These are phyloP conservation scores for Cydia amplana DNA, from an alignment of 1,140 invertebrate genomes.

Conservation along the genomic window DNA sequence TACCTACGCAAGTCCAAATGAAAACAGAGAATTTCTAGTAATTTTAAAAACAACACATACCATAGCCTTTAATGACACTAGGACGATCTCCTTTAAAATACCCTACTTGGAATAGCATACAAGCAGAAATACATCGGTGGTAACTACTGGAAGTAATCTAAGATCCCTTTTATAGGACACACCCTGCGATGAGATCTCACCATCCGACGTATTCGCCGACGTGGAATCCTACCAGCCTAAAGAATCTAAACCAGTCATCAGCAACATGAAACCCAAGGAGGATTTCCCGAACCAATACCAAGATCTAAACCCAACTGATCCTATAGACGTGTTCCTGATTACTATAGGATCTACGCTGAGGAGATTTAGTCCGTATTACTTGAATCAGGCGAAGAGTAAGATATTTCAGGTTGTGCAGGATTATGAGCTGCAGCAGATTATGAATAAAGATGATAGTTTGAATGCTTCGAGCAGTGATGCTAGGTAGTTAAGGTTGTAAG, in stretches of 20 bases:
- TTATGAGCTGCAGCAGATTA: slow-evolving; percentile 68
- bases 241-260: slow-evolving; percentile 52
- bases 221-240: slow-evolving; percentile 42
- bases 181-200: background rate
- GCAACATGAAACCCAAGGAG: slow-evolving; percentile 38
- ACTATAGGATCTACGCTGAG: slow-evolving; percentile 64
- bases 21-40: too few species aligned
- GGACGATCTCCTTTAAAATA: too few species aligned
- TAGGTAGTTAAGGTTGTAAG: background rate
- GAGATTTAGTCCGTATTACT: slow-evolving; percentile 65
- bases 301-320: slow-evolving; percentile 60
- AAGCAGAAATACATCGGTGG: too few species aligned
- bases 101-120: too few species aligned
- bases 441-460: slow-evolving; percentile 54
- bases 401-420: slow-evolving; percentile 72
- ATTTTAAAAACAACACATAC: too few species aligned
- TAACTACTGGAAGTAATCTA: too few species aligned
- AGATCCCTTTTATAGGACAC: background rate
- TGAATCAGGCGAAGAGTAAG: slow-evolving; percentile 72
- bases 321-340: slow-evolving; percentile 63
- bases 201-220: slow-evolving; percentile 36
- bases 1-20: too few species aligned
- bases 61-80: too few species aligned
- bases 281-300: slow-evolving; percentile 40
- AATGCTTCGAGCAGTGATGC: slow-evolving; percentile 42